These are phyloP conservation scores for Brachyopa scutellaris DNA, from an alignment of 2,888 invertebrate species.

Conservation along the genomic window DNA sequence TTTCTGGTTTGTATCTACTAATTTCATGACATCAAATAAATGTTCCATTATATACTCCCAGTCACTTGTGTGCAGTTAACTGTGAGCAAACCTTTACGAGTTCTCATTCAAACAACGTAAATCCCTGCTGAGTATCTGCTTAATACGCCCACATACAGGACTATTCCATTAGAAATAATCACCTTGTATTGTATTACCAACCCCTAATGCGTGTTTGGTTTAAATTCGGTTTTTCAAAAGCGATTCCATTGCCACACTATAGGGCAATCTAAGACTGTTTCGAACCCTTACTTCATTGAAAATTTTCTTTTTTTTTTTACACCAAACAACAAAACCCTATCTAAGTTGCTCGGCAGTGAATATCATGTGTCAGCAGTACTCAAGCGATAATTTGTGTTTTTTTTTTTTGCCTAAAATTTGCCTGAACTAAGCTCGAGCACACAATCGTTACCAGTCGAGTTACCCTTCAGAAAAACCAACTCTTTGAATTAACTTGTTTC, in stretches of 20 bases:
- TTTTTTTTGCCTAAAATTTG: conserved; percentile 45
- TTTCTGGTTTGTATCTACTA: no score
- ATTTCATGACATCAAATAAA: no score
- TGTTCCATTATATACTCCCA: no score
- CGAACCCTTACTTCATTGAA: conserved; percentile 34
- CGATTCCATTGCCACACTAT: no score
- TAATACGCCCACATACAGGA: conserved; percentile 14
- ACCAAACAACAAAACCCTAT: conserved; percentile 4
- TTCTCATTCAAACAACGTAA: conserved; percentile 18
- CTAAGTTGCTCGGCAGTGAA: neutral
- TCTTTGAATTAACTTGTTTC: conserved; percentile 59
- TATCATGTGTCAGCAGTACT: conserved; percentile 58
- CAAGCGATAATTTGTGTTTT: conserved; percentile 58
- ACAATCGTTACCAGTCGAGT: conserved; percentile 10
- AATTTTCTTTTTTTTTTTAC: neutral
- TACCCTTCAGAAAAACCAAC: conserved; percentile 26
- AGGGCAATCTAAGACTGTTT: neutral
- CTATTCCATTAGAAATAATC: conserved; percentile 48
- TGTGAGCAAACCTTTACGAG: no score
- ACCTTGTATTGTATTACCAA: conserved; percentile 27
- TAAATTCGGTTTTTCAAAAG: conserved; percentile 31
- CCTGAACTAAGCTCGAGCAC: conserved; percentile 20
- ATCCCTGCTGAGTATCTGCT: conserved; percentile 21
- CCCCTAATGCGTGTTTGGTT: conserved; percentile 30
- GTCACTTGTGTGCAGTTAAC: no score